phyloP scores from a whole-genome alignment of 2,797 vertebrate species.

The Sebastes vulpes region DNA sequence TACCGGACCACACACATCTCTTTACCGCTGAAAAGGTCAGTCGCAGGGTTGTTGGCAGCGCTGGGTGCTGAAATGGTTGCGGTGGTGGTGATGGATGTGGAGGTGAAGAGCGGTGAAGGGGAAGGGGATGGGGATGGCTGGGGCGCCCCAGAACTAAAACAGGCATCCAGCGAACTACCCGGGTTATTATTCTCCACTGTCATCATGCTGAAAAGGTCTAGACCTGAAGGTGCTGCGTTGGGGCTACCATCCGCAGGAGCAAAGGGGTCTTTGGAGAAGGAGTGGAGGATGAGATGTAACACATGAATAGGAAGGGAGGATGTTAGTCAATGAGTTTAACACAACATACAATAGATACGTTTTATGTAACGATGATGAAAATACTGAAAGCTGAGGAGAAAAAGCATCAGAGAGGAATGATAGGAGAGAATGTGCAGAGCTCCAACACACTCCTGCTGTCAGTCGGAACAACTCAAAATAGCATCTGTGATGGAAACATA shows the following conservation, averaged over 20 bases:
- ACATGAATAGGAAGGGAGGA: slow-evolving; percentile 32
- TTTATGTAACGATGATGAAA: slow-evolving; percentile 1
- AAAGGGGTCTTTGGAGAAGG: slow-evolving; percentile 91
- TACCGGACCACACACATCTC: slow-evolving; percentile 31
- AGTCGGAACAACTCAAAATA: neutral
- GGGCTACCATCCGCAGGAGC: slow-evolving; percentile 90
- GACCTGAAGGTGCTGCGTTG: slow-evolving; percentile 87
- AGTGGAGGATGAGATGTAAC: slow-evolving; percentile 16
- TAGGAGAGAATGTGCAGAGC: slow-evolving; percentile 1
- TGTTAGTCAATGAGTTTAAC: slow-evolving; percentile 36
- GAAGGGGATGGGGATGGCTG: slow-evolving; percentile 58
- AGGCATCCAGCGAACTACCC: slow-evolving; percentile 69
- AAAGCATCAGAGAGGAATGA: neutral
- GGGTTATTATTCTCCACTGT: slow-evolving; percentile 88
- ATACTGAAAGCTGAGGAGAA: neutral
- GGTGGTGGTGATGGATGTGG: slow-evolving; percentile 83
- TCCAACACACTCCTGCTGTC: slow-evolving; percentile 34
- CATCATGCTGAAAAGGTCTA: slow-evolving; percentile 98
- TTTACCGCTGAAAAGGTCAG: slow-evolving; percentile 98
- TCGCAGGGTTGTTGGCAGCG: slow-evolving; percentile 79
- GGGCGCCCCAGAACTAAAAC: slow-evolving; percentile 74
- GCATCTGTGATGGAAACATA: neutral
- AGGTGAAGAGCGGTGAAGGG: slow-evolving; percentile 79
- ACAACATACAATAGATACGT: slow-evolving; percentile 16
- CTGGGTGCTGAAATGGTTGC: slow-evolving; percentile 85